phyloP scores from a whole-genome alignment of 2,797 vertebrate species.

The Argentina silus region DNA sequence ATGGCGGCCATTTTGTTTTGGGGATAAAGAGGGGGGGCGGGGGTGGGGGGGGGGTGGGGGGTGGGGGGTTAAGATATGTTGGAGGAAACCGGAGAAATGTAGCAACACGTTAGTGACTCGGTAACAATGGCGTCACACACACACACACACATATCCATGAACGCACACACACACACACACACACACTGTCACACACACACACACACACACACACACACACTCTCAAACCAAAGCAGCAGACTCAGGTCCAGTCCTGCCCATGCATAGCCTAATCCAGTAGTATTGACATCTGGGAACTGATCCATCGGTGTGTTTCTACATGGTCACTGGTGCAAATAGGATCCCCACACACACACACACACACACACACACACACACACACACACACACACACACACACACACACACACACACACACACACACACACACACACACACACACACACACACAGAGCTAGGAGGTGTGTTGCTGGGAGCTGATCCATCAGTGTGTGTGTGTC shows the following conservation, averaged over 20 bases:
- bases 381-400: not conserved
- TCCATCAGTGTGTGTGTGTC: not conserved
- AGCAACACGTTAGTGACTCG: too few species aligned
- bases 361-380: not conserved
- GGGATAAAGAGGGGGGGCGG: constrained; percentile 28
- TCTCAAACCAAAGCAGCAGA: too few species aligned
- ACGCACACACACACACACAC: not conserved
- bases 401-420: not conserved
- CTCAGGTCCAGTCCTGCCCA: not conserved
- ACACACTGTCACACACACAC: too few species aligned
- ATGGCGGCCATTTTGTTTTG: constrained; percentile 24
- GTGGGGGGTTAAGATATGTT: not conserved
- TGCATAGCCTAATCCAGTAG: not conserved
- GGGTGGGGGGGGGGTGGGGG: too few species aligned
- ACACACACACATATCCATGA: not conserved
- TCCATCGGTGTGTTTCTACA: constrained; percentile 1
- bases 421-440: not conserved
- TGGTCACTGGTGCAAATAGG: not conserved
- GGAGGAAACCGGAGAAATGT: not conserved
- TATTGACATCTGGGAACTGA: constrained; percentile 5
- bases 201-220: too few species aligned
- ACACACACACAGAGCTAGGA: not conserved
- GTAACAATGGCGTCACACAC: not conserved
- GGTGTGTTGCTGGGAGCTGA: too few species aligned
- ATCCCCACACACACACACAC: not conserved